Percentiles rank a stretch among this genome's conserved stretches.
phyloP scores from a whole-genome alignment of 2,888 invertebrate species.

The Pachymerium ferrugineum region DNA sequence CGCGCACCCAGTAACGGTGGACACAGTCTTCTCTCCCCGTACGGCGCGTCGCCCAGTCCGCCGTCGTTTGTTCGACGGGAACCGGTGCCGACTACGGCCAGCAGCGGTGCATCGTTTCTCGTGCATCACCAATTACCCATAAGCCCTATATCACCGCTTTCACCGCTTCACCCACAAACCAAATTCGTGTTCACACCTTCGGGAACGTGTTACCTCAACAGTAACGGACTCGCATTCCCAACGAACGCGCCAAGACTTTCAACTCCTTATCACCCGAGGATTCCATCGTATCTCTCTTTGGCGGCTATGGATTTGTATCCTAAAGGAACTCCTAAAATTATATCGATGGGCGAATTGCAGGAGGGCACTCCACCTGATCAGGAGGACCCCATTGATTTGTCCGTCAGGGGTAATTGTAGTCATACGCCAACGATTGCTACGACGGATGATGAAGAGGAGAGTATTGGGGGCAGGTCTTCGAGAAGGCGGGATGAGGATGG shows the following conservation, averaged over 20 bases:
- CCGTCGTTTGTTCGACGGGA: slow-evolving; percentile 30
- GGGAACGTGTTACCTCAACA: background rate
- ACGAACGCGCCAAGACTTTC: background rate
- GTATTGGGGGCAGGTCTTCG: background rate
- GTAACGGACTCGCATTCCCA: background rate
- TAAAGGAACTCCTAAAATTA: background rate
- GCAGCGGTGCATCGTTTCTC: background rate
- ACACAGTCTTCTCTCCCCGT: slow-evolving; percentile 31
- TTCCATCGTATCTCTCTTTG: background rate
- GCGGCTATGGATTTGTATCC: slow-evolving; percentile 26
- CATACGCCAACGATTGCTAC: background rate
- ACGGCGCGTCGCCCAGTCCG: slow-evolving; percentile 38
- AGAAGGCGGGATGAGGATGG: background rate
- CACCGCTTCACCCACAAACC: slow-evolving; percentile 38
- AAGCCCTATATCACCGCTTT: slow-evolving; percentile 41
- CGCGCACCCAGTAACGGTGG: slow-evolving; percentile 3
- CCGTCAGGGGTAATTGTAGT: slow-evolving; percentile 37
- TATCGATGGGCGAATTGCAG: slow-evolving; percentile 11
- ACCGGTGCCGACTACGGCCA: slow-evolving; percentile 37
- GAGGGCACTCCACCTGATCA: slow-evolving; percentile 40
- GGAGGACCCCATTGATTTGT: slow-evolving; percentile 43
- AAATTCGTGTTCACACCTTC: slow-evolving; percentile 28
- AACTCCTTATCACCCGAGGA: background rate
- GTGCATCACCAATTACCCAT: slow-evolving; percentile 38
- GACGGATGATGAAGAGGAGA: background rate